Conservation (phyloP, 2,888 invertebrate genomes). For the Nasonia oneida region DNA sequence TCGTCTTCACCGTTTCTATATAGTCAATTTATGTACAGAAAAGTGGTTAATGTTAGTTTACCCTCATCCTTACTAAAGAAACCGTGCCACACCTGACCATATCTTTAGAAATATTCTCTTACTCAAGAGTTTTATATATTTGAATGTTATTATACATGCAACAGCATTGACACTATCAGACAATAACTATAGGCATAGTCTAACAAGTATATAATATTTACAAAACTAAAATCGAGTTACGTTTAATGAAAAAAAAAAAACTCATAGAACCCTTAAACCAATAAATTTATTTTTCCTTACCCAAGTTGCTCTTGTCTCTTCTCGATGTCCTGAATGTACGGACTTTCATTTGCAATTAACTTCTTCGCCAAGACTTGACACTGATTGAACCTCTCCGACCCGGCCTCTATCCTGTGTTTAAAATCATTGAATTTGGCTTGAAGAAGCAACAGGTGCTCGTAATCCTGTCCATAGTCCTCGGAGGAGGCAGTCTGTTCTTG, state of each 20-base stretch:
- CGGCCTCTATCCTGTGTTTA: conserved; percentile 93
- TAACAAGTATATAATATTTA: background rate
- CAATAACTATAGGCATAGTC: background rate
- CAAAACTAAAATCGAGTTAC: conserved; percentile 6
- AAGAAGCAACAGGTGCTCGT: conserved; percentile 91
- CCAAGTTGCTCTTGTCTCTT: conserved; percentile 92
- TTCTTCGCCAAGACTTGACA: conserved; percentile 95
- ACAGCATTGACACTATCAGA: background rate
- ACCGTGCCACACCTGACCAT: conserved; percentile 42
- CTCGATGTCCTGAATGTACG: conserved; percentile 92
- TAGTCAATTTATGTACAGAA: conserved; percentile 64
- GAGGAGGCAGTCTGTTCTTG: conserved; percentile 93
- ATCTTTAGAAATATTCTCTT: background rate
- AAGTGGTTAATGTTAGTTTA: conserved; percentile 59
- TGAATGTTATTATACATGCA: conserved; percentile 36
- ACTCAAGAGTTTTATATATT: background rate
- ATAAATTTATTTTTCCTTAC: conserved; percentile 80
- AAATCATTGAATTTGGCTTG: conserved; percentile 96
- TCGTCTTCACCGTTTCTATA: conserved; percentile 77
- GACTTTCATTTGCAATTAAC: conserved; percentile 90
- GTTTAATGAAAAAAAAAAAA: conserved; percentile 13
- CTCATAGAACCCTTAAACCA: background rate
- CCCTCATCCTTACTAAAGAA: conserved; percentile 53
- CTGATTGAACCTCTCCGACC: conserved; percentile 93
- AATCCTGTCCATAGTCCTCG: conserved; percentile 97